Evolutionary conservation across 2,797 vertebrate genomes (phyloP), one percentile per base, ranked within the genome.

Genomic region (Urophycis tenuis): DNA sequence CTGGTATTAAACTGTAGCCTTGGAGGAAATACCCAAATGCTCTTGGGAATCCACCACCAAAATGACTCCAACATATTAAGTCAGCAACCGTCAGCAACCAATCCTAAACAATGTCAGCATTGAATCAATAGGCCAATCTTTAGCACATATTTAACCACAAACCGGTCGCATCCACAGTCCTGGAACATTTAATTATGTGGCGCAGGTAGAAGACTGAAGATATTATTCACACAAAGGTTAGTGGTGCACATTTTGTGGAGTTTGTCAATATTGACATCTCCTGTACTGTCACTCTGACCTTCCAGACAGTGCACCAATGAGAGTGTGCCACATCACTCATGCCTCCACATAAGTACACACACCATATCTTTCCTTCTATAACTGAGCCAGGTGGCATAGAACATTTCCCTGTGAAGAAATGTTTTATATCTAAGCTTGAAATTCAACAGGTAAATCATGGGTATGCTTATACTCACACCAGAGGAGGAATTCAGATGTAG

Each of bases 11-110:
- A 67, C 60, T 30, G 60, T 67, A 67, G 60, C 83, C 78, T 85
- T 73, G 81, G 78, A 91, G 89, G 91, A 92, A 92, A 91, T 91
- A 81, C 86, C 89, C 85, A 81, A 31, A 77, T 35, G 64, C 89
- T 85, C 88, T 31, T n/a, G 85, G 88, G 90, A 89, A 84, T 85
- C 75, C 75, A 60, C 70, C 75, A 82, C 64, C 77, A 78, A 81
- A 85, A 77, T 84, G 79, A 82, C 83, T 77, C 73, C 72, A 78
- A 78, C 83, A 75, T 84, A 71, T 77, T 77, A 79, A 35, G 74
- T 71, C 49, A 84, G 53, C 60, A 76, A 76, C 29, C 69, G 75
- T 77, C 49, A 80, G 76, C 78, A 85, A 85, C 78, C 34, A 22
- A 41, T 72, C 36, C 74, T 73, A 82, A 82, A 86, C 73, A 86